Evolutionary conservation across 2,888 invertebrate genomes (phyloP), one percentile per base, ranked within the genome.

Genomic region (Philereme vetulata): DNA sequence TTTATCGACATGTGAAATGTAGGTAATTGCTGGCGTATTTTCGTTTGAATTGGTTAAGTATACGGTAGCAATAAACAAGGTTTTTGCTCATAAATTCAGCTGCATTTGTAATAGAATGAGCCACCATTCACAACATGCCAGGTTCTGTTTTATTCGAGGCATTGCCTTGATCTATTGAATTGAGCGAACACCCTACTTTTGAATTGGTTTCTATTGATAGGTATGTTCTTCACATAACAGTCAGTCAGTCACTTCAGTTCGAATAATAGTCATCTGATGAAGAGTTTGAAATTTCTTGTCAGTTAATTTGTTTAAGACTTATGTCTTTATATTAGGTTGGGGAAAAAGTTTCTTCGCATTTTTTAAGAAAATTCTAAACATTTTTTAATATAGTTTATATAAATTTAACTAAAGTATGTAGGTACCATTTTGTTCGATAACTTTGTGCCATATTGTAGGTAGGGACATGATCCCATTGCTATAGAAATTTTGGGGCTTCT

Each of bases 1-100:
- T 88, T 88, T 86, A 89, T 88, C 79, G 82, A 76, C 72, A 75
- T 78, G 75, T 80, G 75, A 77, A 80, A 78, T 80, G 70, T 76
- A 73, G 69, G 74, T 70, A 69, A 76, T 81, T 47, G 72, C 75
- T 80, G 78, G 80, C 76, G 77, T 71, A 70, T 74, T 76, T 77
- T 70, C 60, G 71, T 72, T 71, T 58, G 62, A 55, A 62, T 61
- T 43, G 38, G 38, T 60, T 68, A 68, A 68, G 68, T 67, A 61
- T 64, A 63, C 64, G 67, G 49, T 60, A 64, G 66, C 54, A 56
- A 73, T 71, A 76, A 72, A 75, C 67, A 64, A 67, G 43, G 60
- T 59, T 61, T 69, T 65, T 55, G 51, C 44, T 65, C 62, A 65
- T 69, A 70, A 64, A 59, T 59, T 44, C 52, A 42, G 40, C 47